Conservation (phyloP, 2,113 vertebrate genomes). For the Onychorhynchus coronatus region DNA sequence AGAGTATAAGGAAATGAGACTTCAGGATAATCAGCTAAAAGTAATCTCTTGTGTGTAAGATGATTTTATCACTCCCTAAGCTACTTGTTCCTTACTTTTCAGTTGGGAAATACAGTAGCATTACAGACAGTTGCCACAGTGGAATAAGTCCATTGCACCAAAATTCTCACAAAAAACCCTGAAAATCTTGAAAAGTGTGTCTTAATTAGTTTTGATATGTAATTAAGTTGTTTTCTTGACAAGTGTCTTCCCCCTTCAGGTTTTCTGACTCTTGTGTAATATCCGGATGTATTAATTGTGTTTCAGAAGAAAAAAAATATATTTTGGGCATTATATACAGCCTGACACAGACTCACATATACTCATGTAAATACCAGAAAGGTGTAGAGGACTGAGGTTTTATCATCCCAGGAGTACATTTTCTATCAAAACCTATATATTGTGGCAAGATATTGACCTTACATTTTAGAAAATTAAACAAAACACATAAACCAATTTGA, state of each 20-base stretch:
- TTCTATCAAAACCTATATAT: not conserved
- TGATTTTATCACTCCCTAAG: not conserved
- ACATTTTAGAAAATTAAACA: not conserved
- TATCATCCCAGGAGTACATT: not conserved
- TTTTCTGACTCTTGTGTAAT: not conserved
- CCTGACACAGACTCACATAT: not conserved
- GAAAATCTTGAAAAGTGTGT: not conserved
- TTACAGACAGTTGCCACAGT: not conserved
- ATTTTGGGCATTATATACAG: not conserved
- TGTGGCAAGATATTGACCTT: not conserved
- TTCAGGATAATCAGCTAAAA: not conserved
- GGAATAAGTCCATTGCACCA: not conserved
- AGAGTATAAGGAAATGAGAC: not conserved
- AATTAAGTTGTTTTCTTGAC: constrained; percentile 46
- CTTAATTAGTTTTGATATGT: constrained; percentile 48
- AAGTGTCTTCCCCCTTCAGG: not conserved
- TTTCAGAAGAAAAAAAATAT: not conserved
- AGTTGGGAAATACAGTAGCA: not conserved
- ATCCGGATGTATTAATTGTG: not conserved
- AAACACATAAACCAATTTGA: not conserved
- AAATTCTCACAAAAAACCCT: not conserved
- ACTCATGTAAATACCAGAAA: not conserved
- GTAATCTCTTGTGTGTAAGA: not conserved
- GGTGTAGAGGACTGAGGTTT: not conserved
- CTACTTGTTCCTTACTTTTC: not conserved